Conservation (phyloP, 2,888 invertebrate species). For the Trichogramma evanescens region DNA sequence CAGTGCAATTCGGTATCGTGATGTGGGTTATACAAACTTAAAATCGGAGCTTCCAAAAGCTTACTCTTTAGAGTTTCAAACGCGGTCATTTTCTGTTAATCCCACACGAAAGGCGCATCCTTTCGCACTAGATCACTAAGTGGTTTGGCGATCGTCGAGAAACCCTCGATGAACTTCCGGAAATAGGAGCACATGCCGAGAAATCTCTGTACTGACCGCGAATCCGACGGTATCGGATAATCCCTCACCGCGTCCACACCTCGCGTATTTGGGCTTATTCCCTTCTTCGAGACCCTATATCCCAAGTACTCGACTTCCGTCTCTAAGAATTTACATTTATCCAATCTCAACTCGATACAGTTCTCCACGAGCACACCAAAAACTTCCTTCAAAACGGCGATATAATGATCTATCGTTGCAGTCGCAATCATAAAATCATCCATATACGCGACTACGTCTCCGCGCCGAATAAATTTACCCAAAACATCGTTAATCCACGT, state of each 20-base stretch:
- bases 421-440: no score
- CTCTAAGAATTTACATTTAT: no score
- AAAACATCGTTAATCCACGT: slow-evolving; percentile 2
- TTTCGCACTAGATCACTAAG: not conserved
- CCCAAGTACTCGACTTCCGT: no score
- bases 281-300: no score
- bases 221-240: not conserved
- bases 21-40: slow-evolving; percentile 21
- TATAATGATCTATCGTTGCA: no score
- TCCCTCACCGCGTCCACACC: not conserved
- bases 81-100: slow-evolving; percentile 9
- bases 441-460: not conserved
- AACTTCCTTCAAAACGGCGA: no score
- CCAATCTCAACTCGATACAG: no score
- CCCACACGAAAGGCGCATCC: slow-evolving; percentile 17
- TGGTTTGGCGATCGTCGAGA: not conserved
- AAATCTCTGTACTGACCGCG: not conserved
- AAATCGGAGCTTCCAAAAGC: slow-evolving; percentile 14
- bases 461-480: not conserved
- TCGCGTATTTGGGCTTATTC: not conserved
- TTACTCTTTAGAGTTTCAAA: slow-evolving; percentile 17
- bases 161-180: not conserved
- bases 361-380: no score
- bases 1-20: slow-evolving; percentile 25
- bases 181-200: not conserved